Percentiles rank a stretch among this genome's conserved stretches.
Conservation (phyloP, 2,888 invertebrate species). For the Ceriagrion tenellum region DNA sequence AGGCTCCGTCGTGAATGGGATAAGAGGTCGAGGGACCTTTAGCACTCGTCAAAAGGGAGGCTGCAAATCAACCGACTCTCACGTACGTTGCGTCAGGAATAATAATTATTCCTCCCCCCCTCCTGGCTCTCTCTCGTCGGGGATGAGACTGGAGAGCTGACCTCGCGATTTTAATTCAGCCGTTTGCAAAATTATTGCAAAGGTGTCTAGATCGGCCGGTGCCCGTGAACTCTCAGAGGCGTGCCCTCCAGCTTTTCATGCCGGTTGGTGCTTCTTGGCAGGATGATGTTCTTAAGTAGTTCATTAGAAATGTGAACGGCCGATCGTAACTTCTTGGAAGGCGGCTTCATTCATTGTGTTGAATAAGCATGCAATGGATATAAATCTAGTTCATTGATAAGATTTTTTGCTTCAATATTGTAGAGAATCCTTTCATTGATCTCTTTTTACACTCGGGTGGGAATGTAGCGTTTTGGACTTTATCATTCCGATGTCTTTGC, state of each 20-base stretch:
- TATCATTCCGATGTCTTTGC: no score
- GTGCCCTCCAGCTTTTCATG: not conserved
- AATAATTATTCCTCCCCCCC: not conserved
- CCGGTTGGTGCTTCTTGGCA: not conserved
- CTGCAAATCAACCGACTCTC: constrained; percentile 21
- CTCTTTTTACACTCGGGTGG: no score
- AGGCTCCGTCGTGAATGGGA: constrained; percentile 56
- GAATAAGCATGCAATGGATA: not conserved
- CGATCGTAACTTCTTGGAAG: not conserved
- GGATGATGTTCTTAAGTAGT: not conserved
- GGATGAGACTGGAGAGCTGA: not conserved
- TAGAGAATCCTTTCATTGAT: no score
- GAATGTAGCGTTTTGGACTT: no score
- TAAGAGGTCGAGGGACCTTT: constrained; percentile 53
- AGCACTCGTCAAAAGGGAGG: constrained; percentile 26
- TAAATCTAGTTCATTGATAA: not conserved
- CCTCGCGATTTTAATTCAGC: not conserved
- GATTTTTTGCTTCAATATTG: no score
- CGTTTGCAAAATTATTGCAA: constrained; percentile 22
- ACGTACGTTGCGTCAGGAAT: constrained; percentile 15
- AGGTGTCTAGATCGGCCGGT: constrained; percentile 3
- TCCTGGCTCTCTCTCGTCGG: not conserved
- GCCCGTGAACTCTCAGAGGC: not conserved
- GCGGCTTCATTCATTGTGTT: not conserved
- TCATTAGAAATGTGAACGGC: not conserved